These are phyloP conservation scores for Temnothorax curvispinosus DNA, from an alignment of 1,140 invertebrate genomes.

Conservation along the genomic window DNA sequence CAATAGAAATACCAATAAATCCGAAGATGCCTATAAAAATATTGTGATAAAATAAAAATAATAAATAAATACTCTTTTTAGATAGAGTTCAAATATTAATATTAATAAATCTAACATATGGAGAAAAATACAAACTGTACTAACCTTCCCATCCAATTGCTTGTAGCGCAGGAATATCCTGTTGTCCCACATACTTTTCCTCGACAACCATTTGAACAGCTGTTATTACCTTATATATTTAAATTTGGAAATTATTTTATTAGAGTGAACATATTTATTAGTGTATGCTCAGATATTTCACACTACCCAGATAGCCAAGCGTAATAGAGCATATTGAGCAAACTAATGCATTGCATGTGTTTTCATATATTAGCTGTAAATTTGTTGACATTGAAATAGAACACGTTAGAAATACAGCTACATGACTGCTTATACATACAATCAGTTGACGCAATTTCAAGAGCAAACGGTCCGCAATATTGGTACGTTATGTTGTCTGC, in stretches of 20 bases:
- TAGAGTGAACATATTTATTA: neutral
- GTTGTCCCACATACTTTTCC: constrained; percentile 94
- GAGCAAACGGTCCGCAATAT: too few relatives aligned
- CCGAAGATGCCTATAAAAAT: constrained; percentile 91
- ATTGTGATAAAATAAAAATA: neutral
- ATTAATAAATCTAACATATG: neutral
- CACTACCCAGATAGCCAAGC: too few relatives aligned
- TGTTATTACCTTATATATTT: constrained; percentile 89
- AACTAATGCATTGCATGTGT: too few relatives aligned
- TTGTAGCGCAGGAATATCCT: constrained; percentile 93
- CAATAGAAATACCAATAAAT: constrained; percentile 90
- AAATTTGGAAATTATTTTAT: neutral
- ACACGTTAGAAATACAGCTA: too few relatives aligned
- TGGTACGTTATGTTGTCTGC: too few relatives aligned
- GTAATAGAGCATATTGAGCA: too few relatives aligned
- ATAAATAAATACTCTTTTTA: neutral
- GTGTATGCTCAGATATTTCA: neutral
- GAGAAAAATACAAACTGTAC: neutral
- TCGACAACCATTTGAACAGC: constrained; percentile 97
- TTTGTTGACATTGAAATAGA: too few relatives aligned
- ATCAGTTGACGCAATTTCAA: too few relatives aligned
- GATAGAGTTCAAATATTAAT: neutral
- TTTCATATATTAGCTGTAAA: too few relatives aligned
- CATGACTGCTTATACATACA: too few relatives aligned
- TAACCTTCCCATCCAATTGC: constrained; percentile 97